These are phyloP conservation scores for Brachionus plicatilis DNA, from an alignment of 1,140 invertebrate species.

Conservation along the genomic window DNA sequence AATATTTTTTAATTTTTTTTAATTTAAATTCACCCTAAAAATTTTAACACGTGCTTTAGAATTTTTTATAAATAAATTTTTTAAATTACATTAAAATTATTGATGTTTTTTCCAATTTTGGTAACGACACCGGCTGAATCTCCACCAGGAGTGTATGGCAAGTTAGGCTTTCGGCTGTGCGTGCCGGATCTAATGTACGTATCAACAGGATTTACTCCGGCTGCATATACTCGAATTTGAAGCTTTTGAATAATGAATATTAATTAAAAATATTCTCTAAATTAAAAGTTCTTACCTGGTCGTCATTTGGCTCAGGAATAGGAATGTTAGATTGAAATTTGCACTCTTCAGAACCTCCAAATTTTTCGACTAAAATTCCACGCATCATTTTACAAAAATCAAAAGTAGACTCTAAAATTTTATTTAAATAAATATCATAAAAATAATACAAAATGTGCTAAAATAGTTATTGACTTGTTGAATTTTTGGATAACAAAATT, in stretches of 20 bases:
- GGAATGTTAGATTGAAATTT: conserved; percentile 48
- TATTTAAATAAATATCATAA: not conserved
- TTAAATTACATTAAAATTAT: conserved; percentile 54
- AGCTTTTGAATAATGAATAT: conserved; percentile 49
- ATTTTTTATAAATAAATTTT: not conserved
- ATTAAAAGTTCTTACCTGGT: conserved; percentile 45
- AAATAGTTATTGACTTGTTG: not conserved
- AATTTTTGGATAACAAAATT: not conserved
- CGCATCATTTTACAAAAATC: conserved; percentile 45
- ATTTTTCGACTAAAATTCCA: conserved; percentile 50
- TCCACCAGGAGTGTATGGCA: conserved; percentile 60
- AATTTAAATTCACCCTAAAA: not conserved
- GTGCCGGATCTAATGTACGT: conserved; percentile 60
- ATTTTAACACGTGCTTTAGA: not conserved
- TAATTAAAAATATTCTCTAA: not conserved
- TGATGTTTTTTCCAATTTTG: conserved; percentile 55
- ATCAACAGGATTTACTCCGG: conserved; percentile 63
- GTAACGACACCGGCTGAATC: conserved; percentile 61
- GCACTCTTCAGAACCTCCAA: conserved; percentile 52
- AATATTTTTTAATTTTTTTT: not conserved
- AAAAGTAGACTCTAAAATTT: not conserved
- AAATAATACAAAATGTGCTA: not conserved
- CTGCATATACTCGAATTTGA: conserved; percentile 56
- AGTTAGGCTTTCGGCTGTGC: conserved; percentile 51
- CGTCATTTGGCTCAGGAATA: conserved; percentile 46